Percentiles rank a stretch among this genome's conserved stretches.
These are phyloP conservation scores for Todiramphus saurophagus DNA, from an alignment of 2,113 vertebrate genomes.

Conservation along the genomic window DNA sequence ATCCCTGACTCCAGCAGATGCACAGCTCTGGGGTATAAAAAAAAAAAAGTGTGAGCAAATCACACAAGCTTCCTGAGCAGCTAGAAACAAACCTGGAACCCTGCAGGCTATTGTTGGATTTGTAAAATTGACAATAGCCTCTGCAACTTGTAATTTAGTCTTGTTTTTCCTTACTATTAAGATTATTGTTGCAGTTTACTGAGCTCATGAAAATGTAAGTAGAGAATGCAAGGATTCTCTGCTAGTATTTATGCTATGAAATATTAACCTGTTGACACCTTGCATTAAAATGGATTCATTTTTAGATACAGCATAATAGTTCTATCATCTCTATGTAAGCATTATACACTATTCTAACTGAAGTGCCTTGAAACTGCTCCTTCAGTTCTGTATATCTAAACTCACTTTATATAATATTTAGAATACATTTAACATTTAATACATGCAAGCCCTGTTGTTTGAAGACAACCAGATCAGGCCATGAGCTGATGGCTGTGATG, in stretches of 20 bases:
- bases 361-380: background rate
- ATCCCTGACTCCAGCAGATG: conserved; percentile 63
- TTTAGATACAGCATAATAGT: background rate
- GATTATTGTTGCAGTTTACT: conserved; percentile 56
- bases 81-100: conserved; percentile 68
- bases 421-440: background rate
- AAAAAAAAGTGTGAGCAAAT: conserved; percentile 66
- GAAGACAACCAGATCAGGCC: background rate
- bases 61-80: conserved; percentile 68
- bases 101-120: conserved; percentile 66
- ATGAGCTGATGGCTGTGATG: background rate
- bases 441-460: background rate
- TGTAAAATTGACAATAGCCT: conserved; percentile 67
- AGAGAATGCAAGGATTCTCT: background rate
- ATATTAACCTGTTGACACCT: conserved; percentile 47
- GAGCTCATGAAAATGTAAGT: conserved; percentile 45
- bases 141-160: conserved; percentile 56
- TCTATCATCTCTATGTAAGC: background rate
- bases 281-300: conserved; percentile 20
- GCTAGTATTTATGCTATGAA: background rate
- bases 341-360: background rate
- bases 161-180: conserved; percentile 47
- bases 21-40: conserved; percentile 65
- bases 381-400: background rate
- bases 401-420: conserved; percentile 17